These are phyloP conservation scores for Columba guinea DNA, from an alignment of 2,797 vertebrate species.

Conservation along the genomic window DNA sequence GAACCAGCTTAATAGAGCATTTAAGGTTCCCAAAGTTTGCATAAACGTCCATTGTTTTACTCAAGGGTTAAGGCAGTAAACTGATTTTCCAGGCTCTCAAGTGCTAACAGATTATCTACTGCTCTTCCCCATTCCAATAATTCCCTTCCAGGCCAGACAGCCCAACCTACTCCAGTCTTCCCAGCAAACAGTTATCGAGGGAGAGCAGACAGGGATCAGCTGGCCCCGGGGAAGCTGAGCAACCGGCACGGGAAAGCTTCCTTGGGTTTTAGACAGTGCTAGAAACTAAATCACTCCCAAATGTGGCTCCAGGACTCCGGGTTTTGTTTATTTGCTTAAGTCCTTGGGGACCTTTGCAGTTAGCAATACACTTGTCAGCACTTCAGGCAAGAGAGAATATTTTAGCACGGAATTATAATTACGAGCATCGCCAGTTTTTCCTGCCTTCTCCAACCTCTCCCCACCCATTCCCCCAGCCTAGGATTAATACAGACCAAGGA, in stretches of 20 bases:
- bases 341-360: slow-evolving; percentile 54
- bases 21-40: neutral
- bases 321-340: slow-evolving; percentile 58
- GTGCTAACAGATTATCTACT: neutral
- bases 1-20: neutral
- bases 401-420: slow-evolving; percentile 10
- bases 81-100: neutral
- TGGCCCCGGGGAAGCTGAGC: slow-evolving; percentile 25
- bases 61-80: neutral
- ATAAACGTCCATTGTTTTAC: neutral
- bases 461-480: neutral
- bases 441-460: neutral
- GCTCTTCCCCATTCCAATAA: neutral
- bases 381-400: slow-evolving; percentile 39
- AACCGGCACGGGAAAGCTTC: slow-evolving; percentile 35
- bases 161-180: slow-evolving; percentile 9
- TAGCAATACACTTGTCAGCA: slow-evolving; percentile 59
- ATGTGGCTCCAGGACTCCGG: neutral
- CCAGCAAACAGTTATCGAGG: slow-evolving; percentile 41
- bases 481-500: neutral
- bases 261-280: slow-evolving; percentile 11
- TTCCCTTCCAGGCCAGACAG: neutral
- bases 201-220: slow-evolving; percentile 56
- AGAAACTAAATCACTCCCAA: slow-evolving; percentile 12
- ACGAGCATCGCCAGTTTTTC: neutral